A percentile compares a stretch with the other conserved stretches of the same genome.
phyloP scores from a whole-genome alignment of 2,888 invertebrate genomes.

The Steinernema carpocapsae region DNA sequence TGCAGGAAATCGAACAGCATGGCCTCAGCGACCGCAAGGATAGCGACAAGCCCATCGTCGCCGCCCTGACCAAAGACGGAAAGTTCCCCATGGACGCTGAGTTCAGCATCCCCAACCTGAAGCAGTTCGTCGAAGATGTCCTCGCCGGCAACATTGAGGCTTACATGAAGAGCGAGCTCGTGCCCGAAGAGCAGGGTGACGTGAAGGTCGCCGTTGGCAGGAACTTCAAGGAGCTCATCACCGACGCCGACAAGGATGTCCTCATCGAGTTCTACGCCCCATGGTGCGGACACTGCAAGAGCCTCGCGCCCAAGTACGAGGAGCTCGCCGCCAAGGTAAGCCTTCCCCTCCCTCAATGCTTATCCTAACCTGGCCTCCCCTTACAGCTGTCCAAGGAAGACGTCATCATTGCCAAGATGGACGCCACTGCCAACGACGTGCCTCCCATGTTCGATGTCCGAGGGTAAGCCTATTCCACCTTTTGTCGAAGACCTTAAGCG shows the following conservation, averaged over 20 bases:
- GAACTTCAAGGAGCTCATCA: conserved; percentile 89
- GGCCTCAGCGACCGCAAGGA: conserved; percentile 82
- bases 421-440: conserved; percentile 97
- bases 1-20: conserved; percentile 84
- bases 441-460: conserved; percentile 86
- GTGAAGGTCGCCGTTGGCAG: conserved; percentile 85
- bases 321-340: conserved; percentile 79
- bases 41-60: conserved; percentile 86
- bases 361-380: not conserved
- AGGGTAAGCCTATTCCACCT: conserved; percentile 73
- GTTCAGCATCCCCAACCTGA: conserved; percentile 86
- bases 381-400: conserved; percentile 79
- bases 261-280: conserved; percentile 98
- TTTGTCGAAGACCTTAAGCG: conserved; percentile 8
- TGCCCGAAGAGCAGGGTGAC: conserved; percentile 84
- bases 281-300: conserved; percentile 99
- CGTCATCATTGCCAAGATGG: conserved; percentile 92
- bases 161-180: conserved; percentile 90
- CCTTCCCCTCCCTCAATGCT: not conserved
- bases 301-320: conserved; percentile 88
- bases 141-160: conserved; percentile 83
- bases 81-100: conserved; percentile 88
- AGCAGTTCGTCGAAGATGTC: conserved; percentile 83
- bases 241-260: conserved; percentile 87
- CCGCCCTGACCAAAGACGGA: conserved; percentile 82